These are phyloP conservation scores for Bryconaethiops microstoma DNA, from an alignment of 2,797 vertebrate species.

Conservation along the genomic window DNA sequence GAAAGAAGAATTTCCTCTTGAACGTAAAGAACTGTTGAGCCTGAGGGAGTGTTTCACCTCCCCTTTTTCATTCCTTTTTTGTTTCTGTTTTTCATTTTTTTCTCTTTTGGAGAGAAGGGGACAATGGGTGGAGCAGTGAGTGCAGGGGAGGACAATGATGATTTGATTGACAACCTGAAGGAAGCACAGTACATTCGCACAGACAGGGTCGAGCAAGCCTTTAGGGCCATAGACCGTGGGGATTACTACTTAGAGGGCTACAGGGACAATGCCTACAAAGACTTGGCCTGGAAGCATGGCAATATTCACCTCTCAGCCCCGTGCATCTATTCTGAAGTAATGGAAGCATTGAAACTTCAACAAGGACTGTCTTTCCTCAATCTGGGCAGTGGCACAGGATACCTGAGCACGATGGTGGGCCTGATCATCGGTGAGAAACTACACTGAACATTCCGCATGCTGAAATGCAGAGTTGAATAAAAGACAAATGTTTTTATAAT, in stretches of 20 bases:
- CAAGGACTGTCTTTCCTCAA: conserved; percentile 95
- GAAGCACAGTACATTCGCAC: conserved; percentile 96
- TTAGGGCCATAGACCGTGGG: conserved; percentile 91
- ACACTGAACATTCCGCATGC: conserved; percentile 1
- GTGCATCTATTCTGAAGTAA: conserved; percentile 97
- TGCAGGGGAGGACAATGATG: conserved; percentile 95
- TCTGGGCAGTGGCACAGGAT: conserved; percentile 95
- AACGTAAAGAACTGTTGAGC: conserved; percentile 60
- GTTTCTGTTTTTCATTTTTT: conserved; percentile 49
- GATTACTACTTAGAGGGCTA: conserved; percentile 97
- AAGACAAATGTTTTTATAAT: too few species aligned
- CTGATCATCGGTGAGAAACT: conserved; percentile 88
- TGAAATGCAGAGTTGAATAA: background rate
- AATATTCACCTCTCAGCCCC: conserved; percentile 97
- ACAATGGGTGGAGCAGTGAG: conserved; percentile 97
- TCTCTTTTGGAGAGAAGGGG: conserved; percentile 38
- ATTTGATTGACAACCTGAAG: conserved; percentile 95
- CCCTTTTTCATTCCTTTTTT: too few species aligned
- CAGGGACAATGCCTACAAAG: conserved; percentile 94
- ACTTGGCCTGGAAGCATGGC: conserved; percentile 94
- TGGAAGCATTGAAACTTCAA: conserved; percentile 96
- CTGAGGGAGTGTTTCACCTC: conserved; percentile 35
- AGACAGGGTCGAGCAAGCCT: conserved; percentile 91
- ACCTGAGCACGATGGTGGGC: conserved; percentile 97
- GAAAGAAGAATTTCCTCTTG: conserved; percentile 59